Evolutionary conservation across 1,140 invertebrate species (phyloP), one percentile per base, ranked within the genome.

Genomic region (Heliconius melpomene): DNA sequence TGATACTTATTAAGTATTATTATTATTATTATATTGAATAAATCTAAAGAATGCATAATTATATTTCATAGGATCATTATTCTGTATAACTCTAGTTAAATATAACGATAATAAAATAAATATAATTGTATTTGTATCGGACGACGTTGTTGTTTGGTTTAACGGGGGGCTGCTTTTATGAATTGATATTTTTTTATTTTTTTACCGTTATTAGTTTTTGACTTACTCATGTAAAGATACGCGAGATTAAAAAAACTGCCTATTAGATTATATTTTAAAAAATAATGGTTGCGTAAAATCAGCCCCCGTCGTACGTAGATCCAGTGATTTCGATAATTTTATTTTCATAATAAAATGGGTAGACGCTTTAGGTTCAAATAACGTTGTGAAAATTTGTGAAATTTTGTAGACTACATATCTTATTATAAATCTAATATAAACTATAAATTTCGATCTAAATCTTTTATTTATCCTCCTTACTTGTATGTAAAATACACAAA

Each of bases 51-150:
- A 94, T 93, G 91, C 92, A 94, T 93, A 94, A 95, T 95, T 95
- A 95, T 95, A 95, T 95, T 95, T 95, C 94, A 95, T 95, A 95
- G 94, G 94, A 95, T 94, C 94, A 95, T 95, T 94, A 95, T 95
- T 95, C 94, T 94, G 94, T 94, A 95, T 95, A 94, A 95, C 93
- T 95, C 93, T 95, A 95, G 94, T 94, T 95, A 95, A 95, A 93
- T 95, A 94, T 95, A 94, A 95, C 91, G 89, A 94, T 95, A 93
- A 94, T 94, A 91, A 93, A 93, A 94, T 94, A 91, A 93, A 94
- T 92, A 92, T 89, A 82, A 91, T 91, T 92, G 93, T 95, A 93
- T 94, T 92, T 94, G 94, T 94, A 93, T 90, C 86, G 89, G 86
- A 87, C 85, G 87, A 89, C 81, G 89, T 89, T 89, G 91, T 93